These are phyloP conservation scores for Sebastes nivosus DNA, from an alignment of 2,797 vertebrate species.

Conservation along the genomic window DNA sequence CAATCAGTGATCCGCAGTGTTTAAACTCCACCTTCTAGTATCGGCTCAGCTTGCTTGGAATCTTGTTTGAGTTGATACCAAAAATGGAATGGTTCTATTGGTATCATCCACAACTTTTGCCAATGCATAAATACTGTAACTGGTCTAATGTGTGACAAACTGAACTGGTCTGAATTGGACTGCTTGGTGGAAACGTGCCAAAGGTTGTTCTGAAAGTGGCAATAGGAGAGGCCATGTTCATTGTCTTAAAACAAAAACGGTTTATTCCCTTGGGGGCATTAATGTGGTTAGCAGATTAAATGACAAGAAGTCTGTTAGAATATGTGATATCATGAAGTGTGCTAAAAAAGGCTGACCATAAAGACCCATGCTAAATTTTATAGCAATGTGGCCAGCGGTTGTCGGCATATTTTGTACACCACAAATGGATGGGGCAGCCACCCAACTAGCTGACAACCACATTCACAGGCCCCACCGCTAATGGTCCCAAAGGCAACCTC, in stretches of 20 bases:
- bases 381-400: not conserved
- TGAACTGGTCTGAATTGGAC: no score
- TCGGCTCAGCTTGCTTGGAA: no score
- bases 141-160: no score
- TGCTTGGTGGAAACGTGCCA: no score
- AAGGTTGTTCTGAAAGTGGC: not conserved
- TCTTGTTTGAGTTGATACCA: no score
- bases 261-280: not conserved
- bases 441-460: not conserved
- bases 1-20: no score
- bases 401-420: not conserved
- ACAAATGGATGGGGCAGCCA: conserved; percentile 6
- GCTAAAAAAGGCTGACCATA: not conserved
- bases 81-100: no score
- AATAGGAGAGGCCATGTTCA: not conserved
- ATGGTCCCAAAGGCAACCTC: not conserved
- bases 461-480: not conserved
- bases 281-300: not conserved
- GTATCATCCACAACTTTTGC: no score
- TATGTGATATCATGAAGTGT: not conserved
- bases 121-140: no score
- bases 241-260: not conserved
- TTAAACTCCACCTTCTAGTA: no score
- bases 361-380: not conserved
- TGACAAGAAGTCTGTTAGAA: not conserved